Conservation (phyloP, 35 echinoderm and acorn worm genomes). For the Diadema setosum region DNA sequence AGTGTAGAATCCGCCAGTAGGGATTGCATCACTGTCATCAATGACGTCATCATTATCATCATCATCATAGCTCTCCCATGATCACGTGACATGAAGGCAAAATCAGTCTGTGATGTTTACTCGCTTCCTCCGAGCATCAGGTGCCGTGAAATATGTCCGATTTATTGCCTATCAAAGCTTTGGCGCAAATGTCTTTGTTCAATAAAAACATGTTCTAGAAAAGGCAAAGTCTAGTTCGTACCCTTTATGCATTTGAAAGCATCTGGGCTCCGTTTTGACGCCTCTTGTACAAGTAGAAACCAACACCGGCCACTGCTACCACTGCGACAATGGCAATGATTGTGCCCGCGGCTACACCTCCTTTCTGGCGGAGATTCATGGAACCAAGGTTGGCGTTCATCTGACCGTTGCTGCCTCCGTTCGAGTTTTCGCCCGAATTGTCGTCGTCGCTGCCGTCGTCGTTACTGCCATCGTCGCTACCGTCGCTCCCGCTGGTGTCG, state of each 20-base stretch:
- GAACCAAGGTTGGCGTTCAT: background rate
- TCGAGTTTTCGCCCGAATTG: background rate
- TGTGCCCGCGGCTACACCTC: background rate
- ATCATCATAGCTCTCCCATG: too few relatives aligned
- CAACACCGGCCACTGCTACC: background rate
- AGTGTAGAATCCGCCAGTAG: too few relatives aligned
- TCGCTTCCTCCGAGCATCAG: too few relatives aligned
- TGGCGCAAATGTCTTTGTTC: too few relatives aligned
- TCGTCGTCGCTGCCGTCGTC: background rate
- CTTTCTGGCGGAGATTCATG: background rate
- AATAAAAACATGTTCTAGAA: too few relatives aligned
- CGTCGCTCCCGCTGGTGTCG: background rate
- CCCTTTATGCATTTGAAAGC: background rate
- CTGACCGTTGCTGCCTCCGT: background rate
- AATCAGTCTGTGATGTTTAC: too few relatives aligned
- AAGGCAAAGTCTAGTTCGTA: too few relatives aligned
- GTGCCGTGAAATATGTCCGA: too few relatives aligned
- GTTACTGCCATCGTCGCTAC: background rate
- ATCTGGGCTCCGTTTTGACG: background rate
- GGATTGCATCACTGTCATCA: too few relatives aligned
- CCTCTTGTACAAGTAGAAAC: background rate
- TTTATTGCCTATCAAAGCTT: too few relatives aligned
- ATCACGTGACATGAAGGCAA: too few relatives aligned
- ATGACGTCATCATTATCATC: too few relatives aligned
- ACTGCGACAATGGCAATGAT: background rate